A percentile compares a stretch with the other conserved stretches of the same genome.
These are phyloP conservation scores for Loxodonta africana DNA, from an alignment of 2,113 vertebrate genomes.

Conservation along the genomic window DNA sequence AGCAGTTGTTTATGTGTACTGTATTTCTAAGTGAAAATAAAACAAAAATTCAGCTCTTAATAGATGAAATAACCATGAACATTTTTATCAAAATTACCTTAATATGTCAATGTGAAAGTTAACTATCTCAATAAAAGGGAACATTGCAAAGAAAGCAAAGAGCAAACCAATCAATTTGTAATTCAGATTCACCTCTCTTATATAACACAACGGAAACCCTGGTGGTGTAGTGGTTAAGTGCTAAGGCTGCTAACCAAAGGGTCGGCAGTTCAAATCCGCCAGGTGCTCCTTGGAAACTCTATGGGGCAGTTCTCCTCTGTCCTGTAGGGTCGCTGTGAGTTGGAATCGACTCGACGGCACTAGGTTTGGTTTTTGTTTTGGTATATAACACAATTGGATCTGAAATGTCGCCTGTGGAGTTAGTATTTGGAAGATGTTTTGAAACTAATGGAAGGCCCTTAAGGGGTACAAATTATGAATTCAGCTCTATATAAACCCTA, in stretches of 20 bases:
- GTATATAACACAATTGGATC: fast-evolving
- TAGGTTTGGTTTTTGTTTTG: no score
- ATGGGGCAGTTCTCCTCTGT: no score
- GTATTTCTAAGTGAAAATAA: background rate
- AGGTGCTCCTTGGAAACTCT: no score
- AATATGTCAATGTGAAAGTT: no score
- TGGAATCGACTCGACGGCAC: no score
- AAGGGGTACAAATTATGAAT: background rate
- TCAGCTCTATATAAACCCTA: background rate
- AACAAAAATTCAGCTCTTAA: background rate
- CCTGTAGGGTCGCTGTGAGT: no score
- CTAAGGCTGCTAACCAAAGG: no score
- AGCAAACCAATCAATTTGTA: no score
- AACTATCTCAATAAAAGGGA: background rate
- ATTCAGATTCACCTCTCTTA: fast-evolving
- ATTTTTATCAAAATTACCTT: background rate
- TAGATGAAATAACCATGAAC: background rate
- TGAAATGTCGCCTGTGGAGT: background rate
- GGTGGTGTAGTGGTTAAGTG: no score
- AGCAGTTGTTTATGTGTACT: background rate
- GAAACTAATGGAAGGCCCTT: fast-evolving
- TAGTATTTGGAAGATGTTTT: background rate
- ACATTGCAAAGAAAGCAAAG: background rate
- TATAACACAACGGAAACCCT: no score
- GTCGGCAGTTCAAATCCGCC: no score